Conservation (phyloP, 2,113 vertebrate species). For the Prochilodus magdalenae region DNA sequence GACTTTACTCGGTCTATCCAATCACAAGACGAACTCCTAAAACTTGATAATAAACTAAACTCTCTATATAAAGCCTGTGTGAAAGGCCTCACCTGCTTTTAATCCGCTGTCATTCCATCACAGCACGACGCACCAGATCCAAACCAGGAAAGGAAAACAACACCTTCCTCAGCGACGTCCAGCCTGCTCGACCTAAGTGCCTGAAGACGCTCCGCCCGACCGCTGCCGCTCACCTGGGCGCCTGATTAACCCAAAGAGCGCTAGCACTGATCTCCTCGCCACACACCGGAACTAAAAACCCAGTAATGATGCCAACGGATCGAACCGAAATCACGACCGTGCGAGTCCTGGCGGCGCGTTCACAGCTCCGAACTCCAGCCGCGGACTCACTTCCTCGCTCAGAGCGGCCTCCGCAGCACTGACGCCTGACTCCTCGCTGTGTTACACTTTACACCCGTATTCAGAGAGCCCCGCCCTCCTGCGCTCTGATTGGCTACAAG, state of each 20-base stretch:
- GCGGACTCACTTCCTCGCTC: not conserved
- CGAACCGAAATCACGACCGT: too few relatives aligned
- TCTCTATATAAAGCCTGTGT: not conserved
- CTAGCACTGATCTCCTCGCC: not conserved
- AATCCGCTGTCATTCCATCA: not conserved
- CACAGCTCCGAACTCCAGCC: not conserved
- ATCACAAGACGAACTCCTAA: too few relatives aligned
- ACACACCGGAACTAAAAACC: too few relatives aligned
- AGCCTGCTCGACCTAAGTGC: not conserved
- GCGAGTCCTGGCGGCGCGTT: too few relatives aligned
- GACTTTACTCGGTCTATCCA: too few relatives aligned
- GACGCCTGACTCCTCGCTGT: too few relatives aligned
- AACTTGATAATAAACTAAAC: not conserved
- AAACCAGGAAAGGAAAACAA: not conserved
- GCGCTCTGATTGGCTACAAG: too few relatives aligned
- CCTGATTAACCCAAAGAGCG: not conserved
- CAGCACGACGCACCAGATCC: not conserved
- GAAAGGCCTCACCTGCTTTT: slow-evolving; percentile 14
- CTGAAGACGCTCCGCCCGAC: not conserved
- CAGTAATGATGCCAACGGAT: too few relatives aligned
- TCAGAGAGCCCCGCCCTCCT: not conserved
- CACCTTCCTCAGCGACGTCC: not conserved
- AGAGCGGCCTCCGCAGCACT: too few relatives aligned
- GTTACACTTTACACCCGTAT: not conserved
- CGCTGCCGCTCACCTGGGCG: not conserved